Evolutionary conservation across 2,113 vertebrate genomes (phyloP).

Genomic region (Meriones unguiculatus): DNA sequence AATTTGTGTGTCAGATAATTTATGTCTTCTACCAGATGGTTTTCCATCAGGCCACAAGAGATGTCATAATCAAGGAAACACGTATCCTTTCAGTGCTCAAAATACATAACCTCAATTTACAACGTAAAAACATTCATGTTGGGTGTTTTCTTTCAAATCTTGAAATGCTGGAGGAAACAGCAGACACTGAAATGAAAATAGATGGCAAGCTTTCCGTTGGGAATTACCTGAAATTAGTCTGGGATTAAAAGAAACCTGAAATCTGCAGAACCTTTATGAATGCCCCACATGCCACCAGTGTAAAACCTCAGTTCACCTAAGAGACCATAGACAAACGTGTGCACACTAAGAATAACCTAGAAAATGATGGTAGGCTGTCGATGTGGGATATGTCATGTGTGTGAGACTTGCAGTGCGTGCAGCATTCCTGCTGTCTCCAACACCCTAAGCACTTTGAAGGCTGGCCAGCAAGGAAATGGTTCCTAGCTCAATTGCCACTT

Average conservation of each 20-base stretch:
- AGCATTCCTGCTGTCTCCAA: not conserved
- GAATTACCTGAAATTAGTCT: not conserved
- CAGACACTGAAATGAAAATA: slow-evolving; percentile 38
- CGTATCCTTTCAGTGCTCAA: slow-evolving; percentile 92
- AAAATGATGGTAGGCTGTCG: not conserved
- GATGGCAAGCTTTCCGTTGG: not conserved
- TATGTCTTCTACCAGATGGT: slow-evolving; percentile 99
- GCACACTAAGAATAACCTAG: not conserved
- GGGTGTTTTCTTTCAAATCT: not conserved
- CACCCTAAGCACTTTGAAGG: not conserved
- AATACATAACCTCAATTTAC: not conserved
- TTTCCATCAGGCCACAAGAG: slow-evolving; percentile 98
- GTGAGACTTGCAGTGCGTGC: not conserved
- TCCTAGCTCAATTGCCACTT: not conserved
- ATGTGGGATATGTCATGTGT: not conserved
- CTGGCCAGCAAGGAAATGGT: not conserved
- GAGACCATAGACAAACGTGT: not conserved
- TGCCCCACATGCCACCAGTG: not conserved
- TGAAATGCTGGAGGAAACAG: slow-evolving; percentile 36
- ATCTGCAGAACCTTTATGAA: not conserved
- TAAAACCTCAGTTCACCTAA: not conserved
- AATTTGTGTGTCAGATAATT: slow-evolving; percentile 99
- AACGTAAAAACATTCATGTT: not conserved
- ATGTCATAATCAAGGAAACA: slow-evolving; percentile 98
- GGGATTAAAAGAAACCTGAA: not conserved